Evolutionary conservation across 2,888 invertebrate species (phyloP).

Genomic region (Meandrusa payeni): DNA sequence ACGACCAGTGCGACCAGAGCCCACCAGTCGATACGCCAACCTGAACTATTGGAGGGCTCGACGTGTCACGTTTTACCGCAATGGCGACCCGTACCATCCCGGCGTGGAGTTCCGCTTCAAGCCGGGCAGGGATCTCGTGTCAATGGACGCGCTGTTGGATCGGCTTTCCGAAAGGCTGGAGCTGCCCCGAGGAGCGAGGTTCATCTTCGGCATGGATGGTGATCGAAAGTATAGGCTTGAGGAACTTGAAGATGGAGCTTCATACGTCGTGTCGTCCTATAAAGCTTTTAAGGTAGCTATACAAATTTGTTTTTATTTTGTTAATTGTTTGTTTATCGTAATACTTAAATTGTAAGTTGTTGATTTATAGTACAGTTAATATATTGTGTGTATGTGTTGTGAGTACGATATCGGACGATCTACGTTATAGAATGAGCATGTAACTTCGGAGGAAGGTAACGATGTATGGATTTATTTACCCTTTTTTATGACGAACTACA

Average conservation of each 20-base stretch:
- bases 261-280: slow-evolving; percentile 95
- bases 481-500: too few species aligned
- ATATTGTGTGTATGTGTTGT: too few species aligned
- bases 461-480: too few species aligned
- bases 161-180: slow-evolving; percentile 93
- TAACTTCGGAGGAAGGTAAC: too few species aligned
- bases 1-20: slow-evolving; percentile 81
- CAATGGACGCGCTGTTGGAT: slow-evolving; percentile 91
- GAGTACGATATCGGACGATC: too few species aligned
- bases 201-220: slow-evolving; percentile 96
- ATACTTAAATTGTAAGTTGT: too few species aligned
- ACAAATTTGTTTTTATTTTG: too few species aligned
- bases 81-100: slow-evolving; percentile 95
- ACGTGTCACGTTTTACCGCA: slow-evolving; percentile 93
- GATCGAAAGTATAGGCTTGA: slow-evolving; percentile 91
- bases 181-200: slow-evolving; percentile 92
- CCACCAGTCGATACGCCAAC: slow-evolving; percentile 86
- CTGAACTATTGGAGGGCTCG: slow-evolving; percentile 93
- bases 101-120: slow-evolving; percentile 93
- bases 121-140: slow-evolving; percentile 92
- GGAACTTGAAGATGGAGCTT: slow-evolving; percentile 94
- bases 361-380: too few species aligned
- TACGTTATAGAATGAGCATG: too few species aligned
- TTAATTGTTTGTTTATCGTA: too few species aligned
- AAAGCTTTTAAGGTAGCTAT: slow-evolving; percentile 94